Evolutionary conservation across 2,888 invertebrate genomes (phyloP).

Genomic region (Abrostola tripartita): DNA sequence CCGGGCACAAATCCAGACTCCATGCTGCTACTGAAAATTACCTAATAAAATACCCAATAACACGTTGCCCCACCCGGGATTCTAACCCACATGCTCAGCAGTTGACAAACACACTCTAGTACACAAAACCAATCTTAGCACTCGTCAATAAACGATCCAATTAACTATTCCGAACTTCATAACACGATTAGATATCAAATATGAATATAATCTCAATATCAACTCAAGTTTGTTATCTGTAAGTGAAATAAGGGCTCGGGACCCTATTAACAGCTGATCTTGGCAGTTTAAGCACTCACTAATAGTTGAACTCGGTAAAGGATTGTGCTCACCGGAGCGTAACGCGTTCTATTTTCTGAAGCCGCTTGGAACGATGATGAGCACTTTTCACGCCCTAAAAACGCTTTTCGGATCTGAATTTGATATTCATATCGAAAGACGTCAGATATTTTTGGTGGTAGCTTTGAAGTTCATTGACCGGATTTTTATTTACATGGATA

Average conservation of each 20-base stretch:
- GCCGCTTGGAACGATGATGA: not conserved
- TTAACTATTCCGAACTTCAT: constrained; percentile 7
- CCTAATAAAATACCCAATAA: too few species aligned
- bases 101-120: not conserved
- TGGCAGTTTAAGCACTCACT: constrained; percentile 18
- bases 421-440: not conserved
- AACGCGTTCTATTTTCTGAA: not conserved
- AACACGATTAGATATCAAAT: constrained; percentile 14
- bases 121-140: not conserved
- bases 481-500: too few species aligned
- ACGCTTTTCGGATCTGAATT: constrained; percentile 1
- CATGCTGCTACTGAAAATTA: too few species aligned
- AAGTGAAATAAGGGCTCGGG: constrained; percentile 4
- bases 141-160: not conserved
- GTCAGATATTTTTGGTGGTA: too few species aligned
- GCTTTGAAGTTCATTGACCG: too few species aligned
- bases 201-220: constrained; percentile 11
- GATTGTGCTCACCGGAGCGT: constrained; percentile 6
- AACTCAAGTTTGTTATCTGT: constrained; percentile 16
- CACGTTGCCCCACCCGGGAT: too few species aligned
- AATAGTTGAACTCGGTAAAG: constrained; percentile 18
- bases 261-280: constrained; percentile 24
- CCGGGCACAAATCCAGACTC: too few species aligned
- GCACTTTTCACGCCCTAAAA: constrained; percentile 1
- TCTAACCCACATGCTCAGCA: too few species aligned